Evolutionary conservation across 2,888 invertebrate species (phyloP).

Genomic region (Adineta ricciae): DNA sequence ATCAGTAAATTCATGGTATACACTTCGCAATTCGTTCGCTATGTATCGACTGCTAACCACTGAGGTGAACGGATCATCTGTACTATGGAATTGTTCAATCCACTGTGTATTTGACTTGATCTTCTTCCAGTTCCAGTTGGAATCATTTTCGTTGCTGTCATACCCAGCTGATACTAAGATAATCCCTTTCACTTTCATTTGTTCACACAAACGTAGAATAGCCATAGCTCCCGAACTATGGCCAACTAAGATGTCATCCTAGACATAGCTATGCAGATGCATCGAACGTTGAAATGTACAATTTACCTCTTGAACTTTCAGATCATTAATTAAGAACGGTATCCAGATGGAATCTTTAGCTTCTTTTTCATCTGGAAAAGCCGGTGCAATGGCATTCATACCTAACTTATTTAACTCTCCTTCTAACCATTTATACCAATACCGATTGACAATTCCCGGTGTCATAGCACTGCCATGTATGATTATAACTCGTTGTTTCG

Average conservation of each 20-base stretch:
- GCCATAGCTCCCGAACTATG: neutral
- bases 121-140: neutral
- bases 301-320: neutral
- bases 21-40: neutral
- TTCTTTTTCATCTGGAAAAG: neutral
- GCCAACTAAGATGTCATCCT: neutral
- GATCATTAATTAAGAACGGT: neutral
- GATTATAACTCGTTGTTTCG: neutral
- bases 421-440: slow-evolving; percentile 21
- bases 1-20: neutral
- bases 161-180: neutral
- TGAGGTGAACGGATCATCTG: neutral
- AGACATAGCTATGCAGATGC: neutral
- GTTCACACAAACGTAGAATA: neutral
- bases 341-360: neutral
- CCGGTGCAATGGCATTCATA: neutral
- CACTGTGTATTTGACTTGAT: neutral
- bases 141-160: neutral
- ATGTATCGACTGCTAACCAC: neutral
- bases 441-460: slow-evolving; percentile 1
- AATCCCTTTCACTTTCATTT: neutral
- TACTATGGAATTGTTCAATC: neutral
- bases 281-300: neutral
- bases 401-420: neutral
- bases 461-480: neutral